A percentile compares a stretch with the other conserved stretches of the same genome.
These are phyloP conservation scores for Enteromius paludinosus DNA, from an alignment of 2,797 vertebrate species.

Conservation along the genomic window DNA sequence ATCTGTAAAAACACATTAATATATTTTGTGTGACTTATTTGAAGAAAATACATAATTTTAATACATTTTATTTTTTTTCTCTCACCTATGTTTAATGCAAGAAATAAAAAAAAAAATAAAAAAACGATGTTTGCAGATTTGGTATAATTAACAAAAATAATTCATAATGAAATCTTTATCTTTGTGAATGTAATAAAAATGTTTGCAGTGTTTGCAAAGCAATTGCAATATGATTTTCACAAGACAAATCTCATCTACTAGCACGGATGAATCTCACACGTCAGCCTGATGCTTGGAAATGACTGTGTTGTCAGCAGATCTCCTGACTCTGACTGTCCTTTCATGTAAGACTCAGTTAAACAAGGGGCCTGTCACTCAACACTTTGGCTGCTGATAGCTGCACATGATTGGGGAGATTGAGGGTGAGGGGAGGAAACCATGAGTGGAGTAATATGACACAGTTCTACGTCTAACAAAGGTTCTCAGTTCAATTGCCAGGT, in stretches of 20 bases:
- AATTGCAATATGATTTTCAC: background rate
- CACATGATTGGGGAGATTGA: constrained; percentile 55
- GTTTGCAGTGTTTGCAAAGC: background rate
- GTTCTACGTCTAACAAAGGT: constrained; percentile 58
- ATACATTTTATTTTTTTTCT: background rate
- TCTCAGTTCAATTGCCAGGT: constrained; percentile 58
- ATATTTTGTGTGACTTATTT: background rate
- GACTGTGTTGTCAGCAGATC: constrained; percentile 30
- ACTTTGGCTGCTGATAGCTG: constrained; percentile 64
- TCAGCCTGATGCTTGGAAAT: constrained; percentile 2
- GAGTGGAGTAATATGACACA: constrained; percentile 69
- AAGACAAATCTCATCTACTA: background rate
- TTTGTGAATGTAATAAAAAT: background rate
- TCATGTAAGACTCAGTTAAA: constrained; percentile 51
- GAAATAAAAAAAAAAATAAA: background rate
- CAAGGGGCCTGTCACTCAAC: constrained; percentile 68
- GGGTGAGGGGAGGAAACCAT: constrained; percentile 56
- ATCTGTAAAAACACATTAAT: background rate
- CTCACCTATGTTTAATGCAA: background rate
- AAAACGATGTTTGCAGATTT: background rate
- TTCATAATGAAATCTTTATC: background rate
- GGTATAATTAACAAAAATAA: background rate
- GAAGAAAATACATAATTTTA: background rate
- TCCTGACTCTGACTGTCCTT: constrained; percentile 47
- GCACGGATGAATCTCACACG: background rate